Conservation (phyloP, 2,113 vertebrate genomes). For the Oceanodroma tethys region DNA sequence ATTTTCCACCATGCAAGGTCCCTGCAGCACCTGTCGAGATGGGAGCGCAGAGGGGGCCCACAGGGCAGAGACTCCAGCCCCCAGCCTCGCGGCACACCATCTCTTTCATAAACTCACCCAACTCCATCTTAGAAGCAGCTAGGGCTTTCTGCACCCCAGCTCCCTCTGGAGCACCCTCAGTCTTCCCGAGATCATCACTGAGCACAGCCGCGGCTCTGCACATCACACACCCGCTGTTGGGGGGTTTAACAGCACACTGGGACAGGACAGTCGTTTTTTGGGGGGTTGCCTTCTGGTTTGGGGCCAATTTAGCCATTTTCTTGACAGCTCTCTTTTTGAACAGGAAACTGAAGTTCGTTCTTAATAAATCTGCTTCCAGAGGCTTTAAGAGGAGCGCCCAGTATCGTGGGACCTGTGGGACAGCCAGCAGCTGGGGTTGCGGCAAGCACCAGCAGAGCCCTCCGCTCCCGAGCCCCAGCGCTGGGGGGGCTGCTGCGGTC, state of each 20-base stretch:
- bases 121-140: neutral
- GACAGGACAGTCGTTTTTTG: neutral
- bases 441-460: neutral
- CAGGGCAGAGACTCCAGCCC: neutral
- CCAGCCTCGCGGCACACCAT: fast-evolving
- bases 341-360: neutral
- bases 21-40: neutral
- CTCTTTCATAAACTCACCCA: neutral
- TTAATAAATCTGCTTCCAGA: neutral
- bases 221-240: fast-evolving
- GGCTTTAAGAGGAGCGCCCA: neutral
- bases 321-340: neutral
- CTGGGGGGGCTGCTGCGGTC: fast-evolving
- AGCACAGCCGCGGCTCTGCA: neutral
- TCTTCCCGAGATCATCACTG: neutral
- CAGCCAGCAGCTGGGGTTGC: neutral
- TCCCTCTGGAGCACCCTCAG: neutral
- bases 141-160: neutral
- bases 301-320: neutral
- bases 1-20: neutral
- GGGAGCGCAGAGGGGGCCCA: neutral
- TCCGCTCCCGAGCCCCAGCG: fast-evolving
- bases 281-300: neutral
- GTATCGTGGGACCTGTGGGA: neutral
- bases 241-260: neutral